phyloP scores from a whole-genome alignment of 2,888 invertebrate genomes.

The Plemyria rubiginata region DNA sequence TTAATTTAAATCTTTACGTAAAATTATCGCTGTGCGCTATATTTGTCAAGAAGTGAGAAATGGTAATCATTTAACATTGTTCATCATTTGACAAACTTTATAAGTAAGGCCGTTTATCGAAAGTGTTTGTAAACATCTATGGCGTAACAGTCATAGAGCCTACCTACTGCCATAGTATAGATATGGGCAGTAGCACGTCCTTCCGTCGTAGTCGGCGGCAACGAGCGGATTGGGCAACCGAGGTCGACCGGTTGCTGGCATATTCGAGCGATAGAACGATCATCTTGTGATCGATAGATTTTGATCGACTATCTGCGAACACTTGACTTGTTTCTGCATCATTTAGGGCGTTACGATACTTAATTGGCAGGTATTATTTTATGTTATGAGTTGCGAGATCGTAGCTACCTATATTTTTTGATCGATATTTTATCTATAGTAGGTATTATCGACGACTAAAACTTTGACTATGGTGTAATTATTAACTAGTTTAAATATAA shows the following conservation, averaged over 20 bases:
- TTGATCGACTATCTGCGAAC: conserved; percentile 23
- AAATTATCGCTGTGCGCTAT: too few relatives aligned
- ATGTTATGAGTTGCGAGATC: background rate
- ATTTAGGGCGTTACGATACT: background rate
- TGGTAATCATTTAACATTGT: too few relatives aligned
- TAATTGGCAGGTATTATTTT: conserved; percentile 2
- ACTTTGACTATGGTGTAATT: too few relatives aligned
- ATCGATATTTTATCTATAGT: too few relatives aligned
- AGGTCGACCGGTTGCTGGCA: conserved; percentile 45
- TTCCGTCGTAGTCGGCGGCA: conserved; percentile 47
- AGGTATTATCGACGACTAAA: too few relatives aligned
- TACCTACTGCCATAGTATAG: conserved; percentile 7
- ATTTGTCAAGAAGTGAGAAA: too few relatives aligned
- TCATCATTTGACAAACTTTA: too few relatives aligned
- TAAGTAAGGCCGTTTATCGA: background rate
- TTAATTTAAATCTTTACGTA: too few relatives aligned
- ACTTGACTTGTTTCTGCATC: background rate
- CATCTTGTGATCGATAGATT: conserved; percentile 39
- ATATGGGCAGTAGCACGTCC: conserved; percentile 45
- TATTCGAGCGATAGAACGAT: conserved; percentile 31
- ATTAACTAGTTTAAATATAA: background rate
- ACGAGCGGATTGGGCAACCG: conserved; percentile 44
- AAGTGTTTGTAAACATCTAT: conserved; percentile 14
- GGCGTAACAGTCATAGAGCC: conserved; percentile 28
- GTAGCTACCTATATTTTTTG: too few relatives aligned